Base-by-base conservation (phyloP, 1,140 invertebrate genomes). In the Eumaeus atala region DNA sequence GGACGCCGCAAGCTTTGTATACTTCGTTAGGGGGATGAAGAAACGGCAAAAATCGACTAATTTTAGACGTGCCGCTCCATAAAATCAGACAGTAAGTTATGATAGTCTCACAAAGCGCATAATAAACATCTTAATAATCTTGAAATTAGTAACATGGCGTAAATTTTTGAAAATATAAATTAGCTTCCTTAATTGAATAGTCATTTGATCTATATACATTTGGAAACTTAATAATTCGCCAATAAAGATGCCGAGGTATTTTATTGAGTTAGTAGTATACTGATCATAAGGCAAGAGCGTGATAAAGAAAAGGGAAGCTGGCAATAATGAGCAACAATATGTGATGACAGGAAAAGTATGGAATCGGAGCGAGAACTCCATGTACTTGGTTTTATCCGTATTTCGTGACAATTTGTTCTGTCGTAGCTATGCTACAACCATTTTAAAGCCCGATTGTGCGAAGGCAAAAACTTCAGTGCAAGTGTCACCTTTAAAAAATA, bases 1-100 rank as follows among this genome's bases (percentile, higher is more conserved):
- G 9, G 6, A 56, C 48, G 10, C 33, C 14, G 8, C 37, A 38
- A 18, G 17, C 10, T 37, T 51, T 37, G 9, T 49, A 48, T 42
- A 56, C 14, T 10, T 56, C 37, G 9, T 8, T 10, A 6, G 49
- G 42, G 8, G 48, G 28, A 28, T 51, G 38, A 21, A 37, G 28
- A 44, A 14, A 33, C 10, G 35, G 47, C 3, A 56, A 18, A 37
- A 36, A 12, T 4, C 21, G n/a, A 48, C 56, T 40, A 53, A 53
- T 49, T 51, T 56, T 51, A 10, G 51, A 36, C n/a, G 48, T 33
- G 10, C 57, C 57, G 11, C 57, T 51, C 48, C 51, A 59, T 8
- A 16, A 14, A 10, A 28, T 14, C 6, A 59, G 49, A 17, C 51
- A 59, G 35, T 59, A 59, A n/a, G 18, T 42, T 28, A 59, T 7